phyloP scores from a whole-genome alignment of 1,140 invertebrate genomes.

The Hormaphis cornu region DNA sequence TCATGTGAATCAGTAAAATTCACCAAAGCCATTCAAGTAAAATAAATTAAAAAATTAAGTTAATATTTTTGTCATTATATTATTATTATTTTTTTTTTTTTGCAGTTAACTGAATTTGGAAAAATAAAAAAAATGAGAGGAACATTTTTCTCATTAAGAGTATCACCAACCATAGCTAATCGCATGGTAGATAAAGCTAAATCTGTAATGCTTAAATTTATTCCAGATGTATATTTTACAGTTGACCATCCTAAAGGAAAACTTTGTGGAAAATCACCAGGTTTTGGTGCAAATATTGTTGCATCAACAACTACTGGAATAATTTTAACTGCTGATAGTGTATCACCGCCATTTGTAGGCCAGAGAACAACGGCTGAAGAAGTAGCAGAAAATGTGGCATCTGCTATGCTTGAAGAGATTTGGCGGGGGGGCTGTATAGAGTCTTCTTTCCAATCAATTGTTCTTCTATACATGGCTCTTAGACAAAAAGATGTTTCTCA shows the following conservation, averaged over 20 bases:
- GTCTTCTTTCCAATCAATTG: constrained; percentile 75
- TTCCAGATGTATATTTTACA: constrained; percentile 92
- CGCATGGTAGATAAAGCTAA: constrained; percentile 88
- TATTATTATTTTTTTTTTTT: constrained; percentile 29
- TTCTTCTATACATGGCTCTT: constrained; percentile 82
- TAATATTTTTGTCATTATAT: background rate
- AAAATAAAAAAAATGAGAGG: constrained; percentile 92
- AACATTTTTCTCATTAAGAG: constrained; percentile 72
- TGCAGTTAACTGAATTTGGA: constrained; percentile 64
- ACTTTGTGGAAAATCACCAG: constrained; percentile 75
- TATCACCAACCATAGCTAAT: constrained; percentile 84
- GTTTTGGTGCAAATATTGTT: constrained; percentile 79
- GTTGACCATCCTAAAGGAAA: constrained; percentile 82
- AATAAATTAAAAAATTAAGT: background rate
- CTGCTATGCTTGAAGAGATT: constrained; percentile 79
- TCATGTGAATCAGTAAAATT: constrained; percentile 68
- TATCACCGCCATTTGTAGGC: constrained; percentile 45
- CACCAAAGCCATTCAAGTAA: constrained; percentile 55
- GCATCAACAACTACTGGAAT: constrained; percentile 87
- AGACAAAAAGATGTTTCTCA: constrained; percentile 94
- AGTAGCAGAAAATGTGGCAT: constrained; percentile 71
- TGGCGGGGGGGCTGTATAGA: constrained; percentile 86
- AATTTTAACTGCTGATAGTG: constrained; percentile 60
- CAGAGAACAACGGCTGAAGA: constrained; percentile 77
- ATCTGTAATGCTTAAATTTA: constrained; percentile 76